Evolutionary conservation across 2,113 vertebrate species (phyloP).

Genomic region (Ptilorrhoa leucosticta): DNA sequence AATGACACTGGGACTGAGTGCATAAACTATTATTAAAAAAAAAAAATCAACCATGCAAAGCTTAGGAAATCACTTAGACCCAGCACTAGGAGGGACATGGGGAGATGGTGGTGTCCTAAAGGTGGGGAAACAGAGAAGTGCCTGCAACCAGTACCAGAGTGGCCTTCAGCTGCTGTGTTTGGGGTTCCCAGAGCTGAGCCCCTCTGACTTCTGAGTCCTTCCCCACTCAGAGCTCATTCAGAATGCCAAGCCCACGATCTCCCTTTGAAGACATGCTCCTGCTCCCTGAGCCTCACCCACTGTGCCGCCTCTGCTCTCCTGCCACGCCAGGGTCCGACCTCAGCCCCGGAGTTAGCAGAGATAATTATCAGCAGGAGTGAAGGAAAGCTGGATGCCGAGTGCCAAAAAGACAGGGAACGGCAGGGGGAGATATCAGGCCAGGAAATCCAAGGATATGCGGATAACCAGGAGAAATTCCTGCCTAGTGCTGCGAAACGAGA

Average conservation of each 20-base stretch:
- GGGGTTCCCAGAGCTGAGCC: not conserved
- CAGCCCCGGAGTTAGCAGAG: not conserved
- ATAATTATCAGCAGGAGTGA: accelerated
- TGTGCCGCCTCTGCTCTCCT: not conserved
- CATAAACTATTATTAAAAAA: not conserved
- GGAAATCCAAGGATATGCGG: not conserved
- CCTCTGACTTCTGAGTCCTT: not conserved
- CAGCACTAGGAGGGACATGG: not conserved
- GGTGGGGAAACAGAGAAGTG: not conserved
- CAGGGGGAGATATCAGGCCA: conserved; percentile 33
- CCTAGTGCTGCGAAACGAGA: not conserved
- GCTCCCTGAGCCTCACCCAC: not conserved
- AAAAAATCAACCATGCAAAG: not conserved
- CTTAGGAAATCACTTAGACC: not conserved
- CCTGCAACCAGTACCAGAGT: not conserved
- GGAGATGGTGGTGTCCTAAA: not conserved
- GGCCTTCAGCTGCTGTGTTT: not conserved
- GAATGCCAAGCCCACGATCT: not conserved
- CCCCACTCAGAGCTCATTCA: not conserved
- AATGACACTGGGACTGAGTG: not conserved
- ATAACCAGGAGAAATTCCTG: not conserved
- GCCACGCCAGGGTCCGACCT: not conserved
- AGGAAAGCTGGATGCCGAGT: not conserved
- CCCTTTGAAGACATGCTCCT: not conserved
- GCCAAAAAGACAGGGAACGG: not conserved